These are phyloP conservation scores for Chrysomallon squamiferum DNA, from an alignment of 1,140 invertebrate genomes.

Conservation along the genomic window DNA sequence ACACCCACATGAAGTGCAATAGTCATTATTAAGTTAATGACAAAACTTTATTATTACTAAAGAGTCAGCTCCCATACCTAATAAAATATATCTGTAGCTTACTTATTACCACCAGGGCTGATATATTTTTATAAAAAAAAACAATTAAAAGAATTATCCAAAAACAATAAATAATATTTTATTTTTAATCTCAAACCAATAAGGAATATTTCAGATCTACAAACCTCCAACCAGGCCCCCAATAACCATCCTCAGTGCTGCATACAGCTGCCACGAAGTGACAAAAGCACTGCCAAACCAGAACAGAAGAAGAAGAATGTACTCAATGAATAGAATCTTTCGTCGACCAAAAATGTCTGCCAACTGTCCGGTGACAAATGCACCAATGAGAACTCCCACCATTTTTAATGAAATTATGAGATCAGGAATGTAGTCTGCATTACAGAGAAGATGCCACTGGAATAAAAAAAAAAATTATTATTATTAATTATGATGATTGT, in stretches of 20 bases:
- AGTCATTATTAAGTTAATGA: too few relatives aligned
- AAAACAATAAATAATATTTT: too few relatives aligned
- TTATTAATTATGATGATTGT: neutral
- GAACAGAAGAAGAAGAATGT: slow-evolving; percentile 31
- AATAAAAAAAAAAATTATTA: slow-evolving; percentile 13
- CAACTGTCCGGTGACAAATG: slow-evolving; percentile 43
- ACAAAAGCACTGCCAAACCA: slow-evolving; percentile 37
- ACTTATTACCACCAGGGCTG: too few relatives aligned
- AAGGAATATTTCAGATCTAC: too few relatives aligned
- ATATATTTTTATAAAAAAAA: too few relatives aligned
- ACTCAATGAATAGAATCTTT: slow-evolving; percentile 37
- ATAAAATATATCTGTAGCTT: too few relatives aligned
- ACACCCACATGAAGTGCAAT: too few relatives aligned
- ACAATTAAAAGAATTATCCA: too few relatives aligned
- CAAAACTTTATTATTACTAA: too few relatives aligned
- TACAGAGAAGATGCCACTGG: slow-evolving; percentile 47
- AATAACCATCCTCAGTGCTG: slow-evolving; percentile 38
- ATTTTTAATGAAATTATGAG: slow-evolving; percentile 52
- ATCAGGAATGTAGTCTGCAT: slow-evolving; percentile 24
- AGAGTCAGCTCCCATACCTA: too few relatives aligned
- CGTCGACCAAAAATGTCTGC: slow-evolving; percentile 47
- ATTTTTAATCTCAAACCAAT: too few relatives aligned
- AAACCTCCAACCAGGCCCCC: slow-evolving; percentile 44
- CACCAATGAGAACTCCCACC: slow-evolving; percentile 46
- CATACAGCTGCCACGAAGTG: slow-evolving; percentile 44